Evolutionary conservation across 2,113 vertebrate genomes (phyloP).

Genomic region (Spea multiplicata): DNA sequence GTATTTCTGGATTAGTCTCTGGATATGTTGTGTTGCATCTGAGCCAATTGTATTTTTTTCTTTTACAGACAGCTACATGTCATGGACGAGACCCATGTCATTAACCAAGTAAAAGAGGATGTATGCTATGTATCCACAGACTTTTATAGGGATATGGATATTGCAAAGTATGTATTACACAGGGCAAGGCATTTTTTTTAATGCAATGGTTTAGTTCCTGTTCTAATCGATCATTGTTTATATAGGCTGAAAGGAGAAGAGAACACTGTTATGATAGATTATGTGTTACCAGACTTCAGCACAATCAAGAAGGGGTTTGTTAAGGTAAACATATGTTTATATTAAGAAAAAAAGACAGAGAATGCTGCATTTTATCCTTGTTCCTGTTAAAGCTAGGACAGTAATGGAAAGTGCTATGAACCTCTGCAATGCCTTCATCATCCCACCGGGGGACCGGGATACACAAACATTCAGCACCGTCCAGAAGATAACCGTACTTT

Average conservation of each 20-base stretch:
- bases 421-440: too few relatives aligned
- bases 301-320: conserved; percentile 97
- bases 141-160: conserved; percentile 93
- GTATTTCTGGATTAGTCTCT: too few relatives aligned
- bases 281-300: conserved; percentile 97
- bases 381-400: too few relatives aligned
- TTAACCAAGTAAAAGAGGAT: conserved; percentile 98
- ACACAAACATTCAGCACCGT: too few relatives aligned
- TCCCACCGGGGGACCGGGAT: too few relatives aligned
- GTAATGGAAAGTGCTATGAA: too few relatives aligned
- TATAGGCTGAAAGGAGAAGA: conserved; percentile 90
- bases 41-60: background rate
- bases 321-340: conserved; percentile 73
- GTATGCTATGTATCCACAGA: conserved; percentile 96
- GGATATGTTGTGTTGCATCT: background rate
- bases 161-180: conserved; percentile 78
- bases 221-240: conserved; percentile 43
- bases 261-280: conserved; percentile 89
- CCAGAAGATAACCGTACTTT: too few relatives aligned
- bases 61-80: conserved; percentile 88
- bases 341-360: too few relatives aligned
- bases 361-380: too few relatives aligned
- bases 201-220: background rate
- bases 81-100: conserved; percentile 97
- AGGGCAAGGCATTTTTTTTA: background rate